These are phyloP conservation scores for Planococcus citri DNA, from an alignment of 1,140 invertebrate genomes.

Conservation along the genomic window DNA sequence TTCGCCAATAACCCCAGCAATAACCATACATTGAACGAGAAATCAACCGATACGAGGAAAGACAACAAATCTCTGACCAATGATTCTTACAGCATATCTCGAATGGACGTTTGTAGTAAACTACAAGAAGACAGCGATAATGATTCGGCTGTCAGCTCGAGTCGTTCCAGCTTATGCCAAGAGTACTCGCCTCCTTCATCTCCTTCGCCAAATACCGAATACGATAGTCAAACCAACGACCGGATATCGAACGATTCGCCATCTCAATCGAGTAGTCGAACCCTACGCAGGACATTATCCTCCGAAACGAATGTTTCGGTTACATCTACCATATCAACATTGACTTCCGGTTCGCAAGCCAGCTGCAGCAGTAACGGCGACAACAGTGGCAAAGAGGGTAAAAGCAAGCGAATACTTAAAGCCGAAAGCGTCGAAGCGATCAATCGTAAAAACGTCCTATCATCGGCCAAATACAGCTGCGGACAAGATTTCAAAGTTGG, in stretches of 20 bases:
- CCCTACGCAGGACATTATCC: slow-evolving; percentile 42
- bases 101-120: background rate
- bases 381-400: slow-evolving; percentile 39
- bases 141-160: slow-evolving; percentile 70
- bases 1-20: slow-evolving; percentile 10
- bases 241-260: slow-evolving; percentile 32
- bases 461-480: slow-evolving; percentile 70
- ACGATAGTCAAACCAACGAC: slow-evolving; percentile 26
- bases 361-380: slow-evolving; percentile 43
- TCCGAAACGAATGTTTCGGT: slow-evolving; percentile 48
- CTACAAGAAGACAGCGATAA: slow-evolving; percentile 62
- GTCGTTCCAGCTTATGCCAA: slow-evolving; percentile 55
- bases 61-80: background rate
- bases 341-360: slow-evolving; percentile 51
- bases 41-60: background rate
- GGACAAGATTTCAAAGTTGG: slow-evolving; percentile 52
- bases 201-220: slow-evolving; percentile 36
- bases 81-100: background rate
- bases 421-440: slow-evolving; percentile 63
- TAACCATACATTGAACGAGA: no score
- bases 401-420: slow-evolving; percentile 49
- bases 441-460: slow-evolving; percentile 72
- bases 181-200: slow-evolving; percentile 49
- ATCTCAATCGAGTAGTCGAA: slow-evolving; percentile 25
- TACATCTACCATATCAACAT: slow-evolving; percentile 42